Evolutionary conservation across 2,113 vertebrate genomes (phyloP).

Genomic region (Glaucidium brasilianum): DNA sequence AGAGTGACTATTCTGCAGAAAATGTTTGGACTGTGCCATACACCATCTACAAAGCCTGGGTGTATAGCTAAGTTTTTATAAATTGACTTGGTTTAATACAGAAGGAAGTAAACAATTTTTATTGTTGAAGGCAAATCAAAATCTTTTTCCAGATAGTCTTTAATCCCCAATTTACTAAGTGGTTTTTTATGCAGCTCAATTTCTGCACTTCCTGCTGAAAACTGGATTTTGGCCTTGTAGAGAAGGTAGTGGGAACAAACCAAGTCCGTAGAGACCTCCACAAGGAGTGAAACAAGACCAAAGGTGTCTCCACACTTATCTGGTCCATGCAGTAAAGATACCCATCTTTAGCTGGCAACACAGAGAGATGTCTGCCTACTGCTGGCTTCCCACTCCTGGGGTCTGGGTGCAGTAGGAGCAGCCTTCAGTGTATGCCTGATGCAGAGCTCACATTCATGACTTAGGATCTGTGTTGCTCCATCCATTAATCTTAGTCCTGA

Average conservation of each 20-base stretch:
- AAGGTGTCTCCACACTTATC: not conserved
- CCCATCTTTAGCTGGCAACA: not conserved
- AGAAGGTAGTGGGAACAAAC: not conserved
- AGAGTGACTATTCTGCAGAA: not conserved
- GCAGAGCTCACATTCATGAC: not conserved
- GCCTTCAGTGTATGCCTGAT: not conserved
- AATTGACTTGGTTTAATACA: not conserved
- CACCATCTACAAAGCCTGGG: not conserved
- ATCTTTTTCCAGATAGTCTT: not conserved
- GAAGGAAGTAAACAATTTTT: not conserved
- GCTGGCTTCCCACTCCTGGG: not conserved
- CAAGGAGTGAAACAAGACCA: not conserved
- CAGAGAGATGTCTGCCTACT: not conserved
- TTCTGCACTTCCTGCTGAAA: not conserved
- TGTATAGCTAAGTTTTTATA: not conserved
- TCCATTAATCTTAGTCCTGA: not conserved
- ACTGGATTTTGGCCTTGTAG: not conserved
- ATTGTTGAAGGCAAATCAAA: not conserved
- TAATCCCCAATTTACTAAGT: not conserved
- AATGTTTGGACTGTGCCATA: too few relatives aligned
- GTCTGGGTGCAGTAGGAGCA: not conserved
- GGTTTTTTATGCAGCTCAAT: accelerated
- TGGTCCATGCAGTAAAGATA: not conserved
- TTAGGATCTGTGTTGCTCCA: not conserved
- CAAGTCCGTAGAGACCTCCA: not conserved